These are phyloP conservation scores for Pycnonotus jocosus DNA, from an alignment of 2,113 vertebrate genomes.

Conservation along the genomic window DNA sequence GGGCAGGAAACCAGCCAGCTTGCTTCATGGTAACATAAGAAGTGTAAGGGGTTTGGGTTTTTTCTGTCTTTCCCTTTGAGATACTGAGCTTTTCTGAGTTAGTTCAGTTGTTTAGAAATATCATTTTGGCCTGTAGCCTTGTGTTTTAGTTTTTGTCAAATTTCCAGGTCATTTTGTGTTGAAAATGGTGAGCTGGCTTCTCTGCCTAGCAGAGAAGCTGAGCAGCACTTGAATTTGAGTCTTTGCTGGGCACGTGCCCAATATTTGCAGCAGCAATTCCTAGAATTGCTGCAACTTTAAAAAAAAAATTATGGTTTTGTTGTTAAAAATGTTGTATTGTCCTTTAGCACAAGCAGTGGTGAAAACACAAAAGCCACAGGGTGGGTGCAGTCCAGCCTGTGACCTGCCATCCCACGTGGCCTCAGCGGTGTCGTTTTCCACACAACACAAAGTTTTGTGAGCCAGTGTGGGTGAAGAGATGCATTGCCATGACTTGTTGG, in stretches of 20 bases:
- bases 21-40: background rate
- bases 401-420: background rate
- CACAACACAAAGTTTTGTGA: background rate
- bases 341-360: background rate
- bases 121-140: background rate
- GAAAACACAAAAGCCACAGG: background rate
- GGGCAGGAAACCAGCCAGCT: background rate
- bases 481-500: background rate
- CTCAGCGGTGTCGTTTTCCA: background rate
- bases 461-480: background rate
- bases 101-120: background rate
- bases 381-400: background rate
- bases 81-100: background rate
- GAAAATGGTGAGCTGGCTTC: background rate
- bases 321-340: background rate
- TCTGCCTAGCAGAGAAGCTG: background rate
- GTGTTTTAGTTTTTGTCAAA: background rate
- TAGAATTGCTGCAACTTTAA: background rate
- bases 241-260: background rate
- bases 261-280: background rate
- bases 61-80: background rate
- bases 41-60: background rate
- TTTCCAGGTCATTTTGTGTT: background rate
- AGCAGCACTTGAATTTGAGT: background rate
- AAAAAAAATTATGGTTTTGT: too few relatives aligned